Evolutionary conservation across 64 coral and sea anemone genomes (phyloP), one percentile per base, ranked within the genome.

Genomic region (Montipora cactus): DNA sequence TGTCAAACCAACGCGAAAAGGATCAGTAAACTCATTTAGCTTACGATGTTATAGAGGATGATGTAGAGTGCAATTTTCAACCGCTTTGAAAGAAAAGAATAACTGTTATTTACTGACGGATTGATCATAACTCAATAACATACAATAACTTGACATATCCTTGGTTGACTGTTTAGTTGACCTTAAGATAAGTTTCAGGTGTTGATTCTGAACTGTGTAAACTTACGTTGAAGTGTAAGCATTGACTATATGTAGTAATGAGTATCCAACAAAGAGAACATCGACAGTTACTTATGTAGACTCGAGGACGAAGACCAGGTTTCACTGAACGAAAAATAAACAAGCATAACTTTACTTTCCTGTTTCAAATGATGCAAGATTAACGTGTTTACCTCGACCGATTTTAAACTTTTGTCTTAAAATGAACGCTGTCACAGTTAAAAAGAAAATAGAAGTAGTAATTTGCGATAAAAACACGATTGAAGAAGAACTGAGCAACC

Each of bases 331-430:
- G 80, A 9, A 61, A 81, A 66, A 47, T 47, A 46, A 67, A 47
- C 80, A 45, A 18, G 23, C 57, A 83, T 81, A 59, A 59, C 79
- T 81, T 81, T 28, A 59, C 22, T 20, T 61, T 81, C 55, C 53
- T 79, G 78, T 81, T 81, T 81, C 52, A 81, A 7, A 14, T 61
- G 14, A 16, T 64, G 4, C 14, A 19, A 4, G 11, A 64, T 64
- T 64, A 15, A 64, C 9, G 13, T 64, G 14, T 64, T 64, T 64
- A 64, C 61, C 14, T 4, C 61, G 8, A 64, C 14, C 61, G 14
- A 3, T 16, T 64, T 64, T 16, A 64, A 57, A 64, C 52, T 55
- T 64, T 64, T 64, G 9, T 64, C 61, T 64, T 13, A 64, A 15
- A 11, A 37, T 37, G 37, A 1, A 37, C 37, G 37, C 37, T 37